These are phyloP conservation scores for Drosophila erecta DNA, from an alignment of 1,140 invertebrate genomes.

Conservation along the genomic window DNA sequence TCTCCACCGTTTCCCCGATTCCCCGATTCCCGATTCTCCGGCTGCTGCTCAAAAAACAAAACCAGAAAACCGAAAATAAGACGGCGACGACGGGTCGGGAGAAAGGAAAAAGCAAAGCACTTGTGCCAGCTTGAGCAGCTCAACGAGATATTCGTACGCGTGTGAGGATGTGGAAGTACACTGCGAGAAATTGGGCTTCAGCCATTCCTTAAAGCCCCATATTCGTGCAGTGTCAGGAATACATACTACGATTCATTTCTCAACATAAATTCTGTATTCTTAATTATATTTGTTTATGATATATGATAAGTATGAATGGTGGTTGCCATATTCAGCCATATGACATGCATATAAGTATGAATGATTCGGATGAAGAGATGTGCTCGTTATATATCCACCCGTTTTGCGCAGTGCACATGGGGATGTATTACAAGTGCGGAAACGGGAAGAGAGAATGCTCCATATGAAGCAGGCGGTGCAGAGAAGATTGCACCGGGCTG, in stretches of 20 bases:
- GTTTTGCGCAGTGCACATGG: conserved; percentile 9
- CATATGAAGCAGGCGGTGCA: background rate
- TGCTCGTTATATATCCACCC: no score
- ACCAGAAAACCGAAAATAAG: conserved; percentile 41
- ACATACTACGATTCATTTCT: no score
- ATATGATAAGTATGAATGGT: no score
- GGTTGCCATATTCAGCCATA: no score
- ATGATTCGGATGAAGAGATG: no score
- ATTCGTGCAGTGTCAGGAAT: no score
- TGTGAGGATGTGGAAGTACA: conserved; percentile 17
- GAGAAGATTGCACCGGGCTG: conserved; percentile 41
- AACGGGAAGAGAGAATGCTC: conserved; percentile 38
- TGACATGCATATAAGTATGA: no score
- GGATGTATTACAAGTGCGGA: conserved; percentile 60
- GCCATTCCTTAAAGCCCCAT: no score
- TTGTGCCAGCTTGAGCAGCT: conserved; percentile 66
- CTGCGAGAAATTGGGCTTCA: conserved; percentile 29
- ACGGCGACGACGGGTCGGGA: background rate
- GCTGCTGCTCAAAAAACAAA: conserved; percentile 55
- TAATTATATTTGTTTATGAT: no score
- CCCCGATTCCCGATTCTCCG: conserved; percentile 5
- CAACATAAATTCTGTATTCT: no score
- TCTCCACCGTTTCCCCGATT: conserved; percentile 3
- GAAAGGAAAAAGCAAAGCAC: conserved; percentile 70
- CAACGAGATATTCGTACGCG: conserved; percentile 47